Evolutionary conservation across 2,888 invertebrate genomes (phyloP).

Genomic region (Drosophila helvetica): DNA sequence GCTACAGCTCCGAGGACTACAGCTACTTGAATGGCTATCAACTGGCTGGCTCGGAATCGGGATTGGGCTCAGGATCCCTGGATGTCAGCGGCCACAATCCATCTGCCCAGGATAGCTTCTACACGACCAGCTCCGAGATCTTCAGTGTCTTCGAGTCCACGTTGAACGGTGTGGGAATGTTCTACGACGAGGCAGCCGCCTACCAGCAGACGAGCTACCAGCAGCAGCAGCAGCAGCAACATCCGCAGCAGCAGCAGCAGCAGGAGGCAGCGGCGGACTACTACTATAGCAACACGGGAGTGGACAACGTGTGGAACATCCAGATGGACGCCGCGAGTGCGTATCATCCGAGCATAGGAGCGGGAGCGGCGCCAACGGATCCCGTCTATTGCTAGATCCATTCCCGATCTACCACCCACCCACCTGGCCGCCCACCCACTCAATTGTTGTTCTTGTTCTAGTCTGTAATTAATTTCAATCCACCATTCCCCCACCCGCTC

Average conservation of each 20-base stretch:
- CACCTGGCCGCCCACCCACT: conserved; percentile 37
- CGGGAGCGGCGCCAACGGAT: conserved; percentile 36
- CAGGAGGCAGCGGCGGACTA: conserved; percentile 73
- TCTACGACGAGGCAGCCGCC: conserved; percentile 59
- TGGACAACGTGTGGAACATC: conserved; percentile 83
- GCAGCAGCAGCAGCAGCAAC: conserved; percentile 45
- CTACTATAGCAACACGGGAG: conserved; percentile 82
- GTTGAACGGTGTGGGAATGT: conserved; percentile 38
- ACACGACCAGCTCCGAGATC: conserved; percentile 70
- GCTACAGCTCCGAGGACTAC: conserved; percentile 81
- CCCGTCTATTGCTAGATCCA: conserved; percentile 59
- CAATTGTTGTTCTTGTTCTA: conserved; percentile 80
- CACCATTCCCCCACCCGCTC: conserved; percentile 7
- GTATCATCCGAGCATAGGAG: conserved; percentile 42
- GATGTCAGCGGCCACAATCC: conserved; percentile 47
- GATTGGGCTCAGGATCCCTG: conserved; percentile 6
- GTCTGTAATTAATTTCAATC: conserved; percentile 70
- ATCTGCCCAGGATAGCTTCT: conserved; percentile 52
- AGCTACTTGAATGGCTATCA: conserved; percentile 67
- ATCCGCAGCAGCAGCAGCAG: conserved; percentile 50
- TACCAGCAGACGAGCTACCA: conserved; percentile 65
- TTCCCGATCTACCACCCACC: neutral
- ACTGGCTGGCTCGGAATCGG: conserved; percentile 21
- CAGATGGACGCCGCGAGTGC: conserved; percentile 73
- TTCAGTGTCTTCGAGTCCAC: conserved; percentile 77